A percentile compares a stretch with the other conserved stretches of the same genome.
phyloP scores from a whole-genome alignment of 2,797 vertebrate species.

The Philypnodon macrostomus region DNA sequence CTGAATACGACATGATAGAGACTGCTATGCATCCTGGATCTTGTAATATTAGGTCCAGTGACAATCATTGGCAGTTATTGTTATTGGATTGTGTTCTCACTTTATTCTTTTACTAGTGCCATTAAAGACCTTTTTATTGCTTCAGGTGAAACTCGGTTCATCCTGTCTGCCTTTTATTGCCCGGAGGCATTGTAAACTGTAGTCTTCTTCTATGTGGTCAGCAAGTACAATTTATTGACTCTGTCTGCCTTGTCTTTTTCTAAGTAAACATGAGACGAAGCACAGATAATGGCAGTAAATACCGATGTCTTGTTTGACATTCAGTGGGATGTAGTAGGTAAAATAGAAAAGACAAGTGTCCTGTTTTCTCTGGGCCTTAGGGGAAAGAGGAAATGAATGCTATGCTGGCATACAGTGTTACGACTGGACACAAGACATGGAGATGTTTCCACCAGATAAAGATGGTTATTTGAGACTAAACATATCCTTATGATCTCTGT shows the following conservation, averaged over 20 bases:
- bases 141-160: slow-evolving; percentile 29
- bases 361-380: slow-evolving; percentile 10
- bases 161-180: slow-evolving; percentile 39
- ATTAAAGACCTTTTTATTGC: slow-evolving; percentile 41
- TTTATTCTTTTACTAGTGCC: slow-evolving; percentile 21
- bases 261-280: slow-evolving; percentile 54
- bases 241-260: slow-evolving; percentile 46
- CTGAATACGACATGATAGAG: too few relatives aligned
- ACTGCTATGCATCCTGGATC: slow-evolving; percentile 8
- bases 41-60: slow-evolving; percentile 19
- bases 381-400: slow-evolving; percentile 23
- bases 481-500: background rate
- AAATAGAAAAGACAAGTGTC: slow-evolving; percentile 17
- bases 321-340: slow-evolving; percentile 16
- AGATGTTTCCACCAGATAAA: slow-evolving; percentile 44
- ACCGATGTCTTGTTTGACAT: slow-evolving; percentile 37
- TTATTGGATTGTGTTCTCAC: slow-evolving; percentile 29
- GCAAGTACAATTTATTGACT: slow-evolving; percentile 42
- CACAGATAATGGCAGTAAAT: slow-evolving; percentile 62
- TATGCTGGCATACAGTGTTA: slow-evolving; percentile 19
- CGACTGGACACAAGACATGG: slow-evolving; percentile 44
- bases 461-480: slow-evolving; percentile 47
- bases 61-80: slow-evolving; percentile 40
- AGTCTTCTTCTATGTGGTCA: slow-evolving; percentile 54
- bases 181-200: slow-evolving; percentile 19